Percentiles rank a stretch among this genome's conserved stretches.
Conservation (phyloP, 2,888 invertebrate species). For the Dione juno region DNA sequence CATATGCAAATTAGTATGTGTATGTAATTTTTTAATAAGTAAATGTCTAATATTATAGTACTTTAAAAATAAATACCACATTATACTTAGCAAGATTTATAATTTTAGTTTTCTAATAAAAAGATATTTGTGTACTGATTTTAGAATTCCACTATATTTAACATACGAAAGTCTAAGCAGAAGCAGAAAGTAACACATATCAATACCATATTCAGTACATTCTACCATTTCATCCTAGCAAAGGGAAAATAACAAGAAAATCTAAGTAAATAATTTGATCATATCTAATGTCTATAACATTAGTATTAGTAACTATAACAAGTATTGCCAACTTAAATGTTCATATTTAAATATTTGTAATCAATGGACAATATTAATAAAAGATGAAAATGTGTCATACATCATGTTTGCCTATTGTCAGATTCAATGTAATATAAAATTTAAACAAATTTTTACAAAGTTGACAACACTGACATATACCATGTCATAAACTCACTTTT, state of each 20-base stretch:
- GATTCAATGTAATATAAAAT: constrained; percentile 4
- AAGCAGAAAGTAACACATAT: background rate
- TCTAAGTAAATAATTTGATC: background rate
- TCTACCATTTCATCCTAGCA: constrained; percentile 39
- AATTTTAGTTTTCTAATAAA: background rate
- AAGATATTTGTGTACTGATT: background rate
- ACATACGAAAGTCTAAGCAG: background rate
- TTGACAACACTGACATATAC: constrained; percentile 17
- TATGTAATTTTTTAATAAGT: background rate
- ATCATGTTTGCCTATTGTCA: background rate
- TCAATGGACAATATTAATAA: background rate
- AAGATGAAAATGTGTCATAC: background rate
- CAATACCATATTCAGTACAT: constrained; percentile 7
- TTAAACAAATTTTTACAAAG: constrained; percentile 14
- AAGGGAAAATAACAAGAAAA: constrained; percentile 16
- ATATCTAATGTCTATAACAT: background rate
- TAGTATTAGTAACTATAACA: no score
- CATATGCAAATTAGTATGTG: background rate
- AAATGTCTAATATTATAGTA: background rate
- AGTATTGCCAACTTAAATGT: constrained; percentile 25
- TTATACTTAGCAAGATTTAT: background rate
- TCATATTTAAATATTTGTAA: background rate
- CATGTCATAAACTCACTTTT: constrained; percentile 71
- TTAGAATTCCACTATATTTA: background rate
- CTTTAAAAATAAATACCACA: background rate